Evolutionary conservation across 2,113 vertebrate species (phyloP), one percentile per base, ranked within the genome.

Genomic region (Ceyx melanurus): DNA sequence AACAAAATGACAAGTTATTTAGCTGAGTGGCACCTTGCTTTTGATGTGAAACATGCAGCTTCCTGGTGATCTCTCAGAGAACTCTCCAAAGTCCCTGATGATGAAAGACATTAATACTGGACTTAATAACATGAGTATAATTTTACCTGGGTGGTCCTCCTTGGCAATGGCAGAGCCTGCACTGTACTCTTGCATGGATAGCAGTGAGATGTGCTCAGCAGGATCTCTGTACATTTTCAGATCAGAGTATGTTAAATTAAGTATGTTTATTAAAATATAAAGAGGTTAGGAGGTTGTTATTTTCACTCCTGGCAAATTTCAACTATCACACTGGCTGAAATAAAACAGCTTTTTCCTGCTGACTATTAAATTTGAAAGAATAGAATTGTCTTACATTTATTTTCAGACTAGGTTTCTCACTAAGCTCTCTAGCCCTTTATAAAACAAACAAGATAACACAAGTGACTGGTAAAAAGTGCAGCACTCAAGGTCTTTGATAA

Each of bases 161-260:
- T 22, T 68, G 35, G 20, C 43, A 56, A 3, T 46, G 31, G 53
- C 57, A 89, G 18, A 79, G 45, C 48, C 25, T 48, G 35, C 1
- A 3, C 21, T 17, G 19, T 18, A n/a, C 0, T 1, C 45, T 74
- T 29, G 6, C 43, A 28, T 3, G 6, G 28, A 37, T 2, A 64
- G 25, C 3, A 15, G 43, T 23, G 31, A 67, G 31, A 19, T 11
- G 21, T 1, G 3, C 31, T 86, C 61, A 60, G 56, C 8, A 64
- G 48, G 11, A n/a, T 18, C 2, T 77, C 48, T 82, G 11, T 18
- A 53, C 5, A 2, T 45, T 81, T 83, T 77, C 33, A 74, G 43
- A 78, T 37, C 42, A 66, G 4, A 58, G 20, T 26, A 56, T 21
- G 26, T 28, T 56, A 71, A 82, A 72, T 65, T 25, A 48, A 66